phyloP scores from a whole-genome alignment of 2,113 vertebrate species.

The Cyphomyrus discorhynchus region DNA sequence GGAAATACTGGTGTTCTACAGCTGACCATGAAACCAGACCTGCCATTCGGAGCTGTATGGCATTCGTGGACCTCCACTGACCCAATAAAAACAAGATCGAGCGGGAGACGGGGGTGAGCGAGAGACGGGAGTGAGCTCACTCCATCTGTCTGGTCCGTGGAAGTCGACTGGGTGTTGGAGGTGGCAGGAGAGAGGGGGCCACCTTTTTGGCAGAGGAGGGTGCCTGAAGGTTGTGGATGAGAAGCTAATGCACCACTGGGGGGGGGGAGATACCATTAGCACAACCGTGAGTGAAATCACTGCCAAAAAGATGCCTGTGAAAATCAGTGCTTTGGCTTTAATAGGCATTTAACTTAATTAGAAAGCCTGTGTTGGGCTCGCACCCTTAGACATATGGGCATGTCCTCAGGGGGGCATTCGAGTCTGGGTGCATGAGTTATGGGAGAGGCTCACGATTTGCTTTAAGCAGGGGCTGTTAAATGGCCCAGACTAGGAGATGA shows the following conservation, averaged over 20 bases:
- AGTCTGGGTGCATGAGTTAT: neutral
- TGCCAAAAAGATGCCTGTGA: neutral
- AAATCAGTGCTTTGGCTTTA: neutral
- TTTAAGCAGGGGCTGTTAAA: neutral
- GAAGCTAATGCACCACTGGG: neutral
- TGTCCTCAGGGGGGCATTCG: neutral
- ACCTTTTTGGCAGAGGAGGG: neutral
- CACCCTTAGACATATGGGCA: neutral
- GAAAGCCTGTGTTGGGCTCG: neutral
- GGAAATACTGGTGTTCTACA: neutral
- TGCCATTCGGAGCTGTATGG: neutral
- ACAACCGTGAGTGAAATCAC: neutral
- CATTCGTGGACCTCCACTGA: neutral
- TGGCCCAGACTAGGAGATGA: neutral
- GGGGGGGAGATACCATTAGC: neutral
- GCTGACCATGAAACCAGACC: neutral
- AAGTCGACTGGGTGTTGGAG: conserved; percentile 50
- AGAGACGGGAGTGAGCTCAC: neutral
- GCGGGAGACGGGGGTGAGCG: too few relatives aligned
- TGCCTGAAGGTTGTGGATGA: neutral
- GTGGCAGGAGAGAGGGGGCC: neutral
- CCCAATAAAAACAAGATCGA: neutral
- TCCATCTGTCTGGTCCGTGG: neutral
- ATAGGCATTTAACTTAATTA: neutral
- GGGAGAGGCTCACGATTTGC: neutral